Base-by-base conservation (phyloP, 2,113 vertebrate genomes). In the Stomatorhinus ivindoensis region DNA sequence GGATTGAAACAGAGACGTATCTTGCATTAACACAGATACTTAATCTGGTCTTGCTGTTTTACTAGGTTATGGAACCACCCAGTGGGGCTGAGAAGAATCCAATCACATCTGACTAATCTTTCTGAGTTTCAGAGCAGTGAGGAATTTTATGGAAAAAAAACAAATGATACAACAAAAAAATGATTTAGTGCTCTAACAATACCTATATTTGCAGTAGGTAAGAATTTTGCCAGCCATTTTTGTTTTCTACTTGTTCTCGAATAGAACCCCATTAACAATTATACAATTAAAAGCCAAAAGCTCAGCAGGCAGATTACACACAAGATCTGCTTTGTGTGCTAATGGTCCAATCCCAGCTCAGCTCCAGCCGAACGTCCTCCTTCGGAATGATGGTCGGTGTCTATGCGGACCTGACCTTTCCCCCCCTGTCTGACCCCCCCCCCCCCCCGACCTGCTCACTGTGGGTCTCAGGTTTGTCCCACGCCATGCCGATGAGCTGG, bases 401-500 rank as follows among this genome's bases (percentile, higher is more conserved):
- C 61, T 65, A 4, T 69, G 61, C 31, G 61, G 11, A 11, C 88
- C 5, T 24, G 19, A 42, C 69, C 51, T 19, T 80, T 35, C n/a
- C 50, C 21, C 19, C 31, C 31, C 19, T 46, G 24, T 7, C 17
- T 82, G 35, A 82, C 61, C 65, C 48, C 88, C 88, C 88, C 84
- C n/a, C n/a, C n/a, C n/a, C 88, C 88, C 88, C 84, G 92, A 82
- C 61, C 1, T 6, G 1, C 35, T 9, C 44, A 50, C 51, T 17
- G 0, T 31, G 93, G 87, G 5, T 42, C 15, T 91, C 92, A 98
- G 98, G 95, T 99, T 99, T 91, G 96, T 99, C 92, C 98, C 98
- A 89, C 97, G 98, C 51, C 98, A 99, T 0, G 97, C 96, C 10
- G 98, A 99, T 0, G 98, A 99, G 93, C 92, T 99, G 90, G 97